Conservation (phyloP, 2,113 vertebrate species). For the Plecotus auritus region DNA sequence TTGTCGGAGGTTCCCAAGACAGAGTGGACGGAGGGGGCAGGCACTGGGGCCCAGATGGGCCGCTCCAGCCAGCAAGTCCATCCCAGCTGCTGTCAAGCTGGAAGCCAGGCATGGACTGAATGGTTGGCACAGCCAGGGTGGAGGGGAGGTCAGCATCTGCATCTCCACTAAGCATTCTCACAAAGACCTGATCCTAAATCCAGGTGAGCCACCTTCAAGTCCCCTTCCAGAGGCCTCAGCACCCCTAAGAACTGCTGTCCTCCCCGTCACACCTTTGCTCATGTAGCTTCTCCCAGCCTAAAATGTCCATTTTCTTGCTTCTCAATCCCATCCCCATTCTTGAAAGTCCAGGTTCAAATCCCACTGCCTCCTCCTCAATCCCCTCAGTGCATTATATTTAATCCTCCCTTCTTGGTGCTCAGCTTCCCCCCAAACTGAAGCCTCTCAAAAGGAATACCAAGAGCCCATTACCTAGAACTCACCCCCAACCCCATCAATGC, state of each 20-base stretch:
- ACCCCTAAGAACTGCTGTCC: neutral
- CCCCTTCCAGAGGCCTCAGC: neutral
- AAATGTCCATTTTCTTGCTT: neutral
- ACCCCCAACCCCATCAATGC: neutral
- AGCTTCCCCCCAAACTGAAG: neutral
- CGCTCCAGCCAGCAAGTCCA: neutral
- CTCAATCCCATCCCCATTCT: neutral
- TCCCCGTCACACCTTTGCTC: neutral
- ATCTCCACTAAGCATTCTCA: neutral
- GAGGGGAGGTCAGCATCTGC: neutral
- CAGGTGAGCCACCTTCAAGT: neutral
- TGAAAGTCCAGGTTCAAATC: neutral
- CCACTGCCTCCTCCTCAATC: neutral
- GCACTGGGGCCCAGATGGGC: neutral
- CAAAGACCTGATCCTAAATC: neutral
- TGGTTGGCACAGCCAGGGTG: accelerated
- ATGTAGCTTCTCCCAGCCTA: neutral
- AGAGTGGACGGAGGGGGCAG: neutral
- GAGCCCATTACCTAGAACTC: neutral
- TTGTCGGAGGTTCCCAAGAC: neutral
- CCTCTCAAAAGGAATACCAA: neutral
- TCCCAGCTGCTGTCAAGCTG: neutral
- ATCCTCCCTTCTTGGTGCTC: neutral
- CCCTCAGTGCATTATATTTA: too few species aligned
- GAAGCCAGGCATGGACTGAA: neutral